These are phyloP conservation scores for Litoditis marina DNA, from an alignment of 2,888 invertebrate species.

Conservation along the genomic window DNA sequence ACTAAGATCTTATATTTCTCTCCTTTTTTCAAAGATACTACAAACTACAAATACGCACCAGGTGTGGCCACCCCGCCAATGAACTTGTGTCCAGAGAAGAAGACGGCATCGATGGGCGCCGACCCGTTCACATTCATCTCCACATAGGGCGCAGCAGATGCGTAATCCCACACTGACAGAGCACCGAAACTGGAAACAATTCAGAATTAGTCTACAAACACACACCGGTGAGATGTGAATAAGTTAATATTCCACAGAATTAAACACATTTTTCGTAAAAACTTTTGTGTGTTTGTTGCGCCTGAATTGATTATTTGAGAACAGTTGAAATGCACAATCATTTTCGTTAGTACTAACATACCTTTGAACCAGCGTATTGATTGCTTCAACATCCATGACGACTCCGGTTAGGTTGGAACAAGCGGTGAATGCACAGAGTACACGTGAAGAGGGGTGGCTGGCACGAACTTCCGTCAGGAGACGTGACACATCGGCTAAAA, in stretches of 20 bases:
- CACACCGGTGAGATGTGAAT: too few relatives aligned
- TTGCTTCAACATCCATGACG: constrained; percentile 78
- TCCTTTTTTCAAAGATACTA: too few relatives aligned
- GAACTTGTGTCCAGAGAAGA: constrained; percentile 85
- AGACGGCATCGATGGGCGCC: constrained; percentile 80
- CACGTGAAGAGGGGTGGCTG: constrained; percentile 64
- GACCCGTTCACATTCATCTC: constrained; percentile 81
- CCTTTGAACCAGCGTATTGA: constrained; percentile 77
- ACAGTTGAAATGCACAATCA: too few relatives aligned
- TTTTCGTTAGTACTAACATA: too few relatives aligned
- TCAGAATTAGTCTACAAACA: not conserved
- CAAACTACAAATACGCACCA: constrained; percentile 65
- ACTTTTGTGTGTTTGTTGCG: too few relatives aligned
- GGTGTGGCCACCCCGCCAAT: constrained; percentile 85
- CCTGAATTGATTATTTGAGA: too few relatives aligned
- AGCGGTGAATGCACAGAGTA: constrained; percentile 82
- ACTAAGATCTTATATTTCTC: too few relatives aligned
- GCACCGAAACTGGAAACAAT: not conserved
- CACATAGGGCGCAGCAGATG: constrained; percentile 77
- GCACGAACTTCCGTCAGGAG: constrained; percentile 13
- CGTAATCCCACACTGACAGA: constrained; percentile 77
- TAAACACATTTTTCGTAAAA: too few relatives aligned
- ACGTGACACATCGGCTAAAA: constrained; percentile 10
- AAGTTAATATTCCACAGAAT: too few relatives aligned
- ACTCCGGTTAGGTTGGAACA: constrained; percentile 86